Base-by-base conservation (phyloP, 2,888 invertebrate genomes). In the Hirtodrosophila duncani region DNA sequence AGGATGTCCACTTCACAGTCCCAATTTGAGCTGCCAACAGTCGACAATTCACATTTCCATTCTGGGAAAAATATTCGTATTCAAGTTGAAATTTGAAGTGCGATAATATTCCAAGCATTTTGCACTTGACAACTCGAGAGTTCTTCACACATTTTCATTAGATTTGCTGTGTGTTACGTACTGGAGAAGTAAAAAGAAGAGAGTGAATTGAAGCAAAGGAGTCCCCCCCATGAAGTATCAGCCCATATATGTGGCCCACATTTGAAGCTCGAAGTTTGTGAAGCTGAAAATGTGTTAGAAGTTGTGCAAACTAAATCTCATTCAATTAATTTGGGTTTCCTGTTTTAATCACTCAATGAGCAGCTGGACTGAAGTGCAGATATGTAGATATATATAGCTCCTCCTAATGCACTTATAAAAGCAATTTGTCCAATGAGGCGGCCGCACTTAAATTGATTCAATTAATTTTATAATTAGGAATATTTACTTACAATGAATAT, bases 261-360 rank as follows among this genome's bases (percentile, higher is more conserved):
- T n/a, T 10, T n/a, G n/a, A n/a, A n/a, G 14, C 18, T 20, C 11
- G 27, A 18, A 29, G 13, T 27, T 39, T 39, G 20, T 29, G 7
- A 13, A 18, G 29, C 29, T 20, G 18, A 17, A 14, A 27, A 29
- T n/a, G 39, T 9, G 18, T 14, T n/a, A 11, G 13, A 39, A 39
- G 29, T 29, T 10, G 17, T 14, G 8, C n/a, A 31, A 42, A 42
- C 8, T 30, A 42, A 42, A 31, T 31, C 31, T 21, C 21, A 33
- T 33, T 43, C 13, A 17, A 33, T 17, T 26, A 18, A 23, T 26
- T 26, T 17, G n/a, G n/a, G 13, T 3, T 21, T 20, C 21, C 34
- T n/a, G n/a, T n/a, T 39, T 39, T 39, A 29, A 39, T 29, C 27
- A 26, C 29, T 26, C 29, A 39, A 29, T 39, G 29, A 18, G 39